A percentile compares a stretch with the other conserved stretches of the same genome.
Evolutionary conservation across 2,888 invertebrate species (phyloP).

Genomic region (Heliconius ethilla): DNA sequence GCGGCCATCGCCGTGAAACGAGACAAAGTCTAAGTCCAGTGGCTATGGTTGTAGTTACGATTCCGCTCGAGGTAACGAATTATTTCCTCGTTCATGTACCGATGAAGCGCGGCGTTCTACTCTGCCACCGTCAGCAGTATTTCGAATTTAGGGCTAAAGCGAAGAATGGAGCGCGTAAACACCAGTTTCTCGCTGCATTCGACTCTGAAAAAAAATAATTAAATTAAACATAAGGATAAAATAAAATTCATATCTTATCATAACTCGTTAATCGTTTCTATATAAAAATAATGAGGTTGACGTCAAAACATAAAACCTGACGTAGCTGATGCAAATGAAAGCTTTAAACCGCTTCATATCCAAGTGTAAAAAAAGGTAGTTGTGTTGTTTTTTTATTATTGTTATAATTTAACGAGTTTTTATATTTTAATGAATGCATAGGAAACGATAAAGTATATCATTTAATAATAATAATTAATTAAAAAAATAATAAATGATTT

Average conservation of each 20-base stretch:
- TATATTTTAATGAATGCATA: neutral
- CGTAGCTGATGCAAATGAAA: constrained; percentile 5
- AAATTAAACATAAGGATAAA: constrained; percentile 26
- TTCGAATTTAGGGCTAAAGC: neutral
- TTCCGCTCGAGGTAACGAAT: neutral
- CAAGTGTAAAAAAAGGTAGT: neutral
- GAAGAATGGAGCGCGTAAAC: neutral
- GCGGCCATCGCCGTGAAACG: neutral
- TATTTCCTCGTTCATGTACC: neutral
- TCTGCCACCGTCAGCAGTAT: no score
- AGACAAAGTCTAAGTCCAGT: neutral
- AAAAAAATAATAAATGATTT: neutral
- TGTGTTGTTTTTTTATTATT: neutral
- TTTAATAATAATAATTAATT: neutral
- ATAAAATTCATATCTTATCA: constrained; percentile 41
- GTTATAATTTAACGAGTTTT: neutral
- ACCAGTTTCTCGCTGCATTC: neutral
- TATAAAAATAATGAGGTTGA: constrained; percentile 36
- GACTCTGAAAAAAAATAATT: neutral
- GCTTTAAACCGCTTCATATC: constrained; percentile 17
- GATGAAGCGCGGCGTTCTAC: no score
- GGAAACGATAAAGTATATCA: neutral
- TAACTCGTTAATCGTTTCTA: constrained; percentile 38
- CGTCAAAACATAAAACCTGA: constrained; percentile 20
- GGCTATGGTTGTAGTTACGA: no score